Base-by-base conservation (phyloP, 2,113 vertebrate species). In the Vimba vimba region DNA sequence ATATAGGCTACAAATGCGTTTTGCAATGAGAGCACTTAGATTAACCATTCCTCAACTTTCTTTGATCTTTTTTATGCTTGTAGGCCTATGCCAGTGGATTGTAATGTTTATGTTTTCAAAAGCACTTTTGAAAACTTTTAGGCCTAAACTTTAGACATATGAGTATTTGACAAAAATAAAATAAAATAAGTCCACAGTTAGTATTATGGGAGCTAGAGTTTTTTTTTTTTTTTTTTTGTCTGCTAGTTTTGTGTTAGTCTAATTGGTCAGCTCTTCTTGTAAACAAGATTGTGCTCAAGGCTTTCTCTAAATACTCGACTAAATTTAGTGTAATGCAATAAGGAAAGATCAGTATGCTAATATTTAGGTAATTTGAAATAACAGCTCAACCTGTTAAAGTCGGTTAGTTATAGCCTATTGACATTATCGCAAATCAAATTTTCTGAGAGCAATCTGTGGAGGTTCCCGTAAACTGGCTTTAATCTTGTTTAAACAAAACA, bases 321-420 rank as follows among this genome's bases (percentile, higher is more conserved):
- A 94, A 89, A 94, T 96, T 93, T 90, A 88, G 89, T 90, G 92
- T 93, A 94, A 94, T 94, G 93, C 94, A 94, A 95, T 96, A 93
- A 95, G 92, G 88, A 92, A 89, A 93, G 95, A 94, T 95, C 94
- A 92, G 93, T 94, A 93, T 81, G 79, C 94, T 95, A 95, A 95
- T 95, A 93, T 91, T 94, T 93, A 94, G 93, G 93, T 92, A 93
- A 95, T 91, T 94, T 92, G 92, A 92, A 93, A 92, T 91, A 88
- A 91, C 93, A 93, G 92, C 92, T 92, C 93, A 91, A 90, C 87
- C 87, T 91, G 90, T 87, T 78, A 86, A 83, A 85, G 77, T 33
- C 57, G 3, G 36, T 43, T 69, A 21, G 19, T 85, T 50, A 79
- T 43, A 60, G 57, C 55, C 33, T 15, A 43, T 43, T 39, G 55